Conservation (phyloP, 2,888 invertebrate species). For the Lasioglossum figueresi region DNA sequence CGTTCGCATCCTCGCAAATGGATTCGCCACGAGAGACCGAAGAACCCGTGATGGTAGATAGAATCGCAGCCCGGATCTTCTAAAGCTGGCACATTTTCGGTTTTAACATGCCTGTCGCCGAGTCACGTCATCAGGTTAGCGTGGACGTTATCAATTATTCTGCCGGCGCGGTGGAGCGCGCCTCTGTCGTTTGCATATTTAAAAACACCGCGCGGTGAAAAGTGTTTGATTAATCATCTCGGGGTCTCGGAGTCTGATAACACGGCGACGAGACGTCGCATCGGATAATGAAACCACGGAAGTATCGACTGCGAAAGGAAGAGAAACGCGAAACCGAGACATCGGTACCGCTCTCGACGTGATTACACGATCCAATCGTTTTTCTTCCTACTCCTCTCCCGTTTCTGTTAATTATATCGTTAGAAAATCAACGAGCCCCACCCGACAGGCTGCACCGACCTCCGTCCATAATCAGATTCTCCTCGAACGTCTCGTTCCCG, state of each 20-base stretch:
- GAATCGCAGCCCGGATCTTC: not conserved
- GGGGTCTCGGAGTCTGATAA: slow-evolving; percentile 6
- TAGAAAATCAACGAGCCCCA: slow-evolving; percentile 56
- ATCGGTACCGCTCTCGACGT: not conserved
- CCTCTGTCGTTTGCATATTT: slow-evolving; percentile 27
- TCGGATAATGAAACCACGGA: slow-evolving; percentile 34
- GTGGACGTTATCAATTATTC: slow-evolving; percentile 34
- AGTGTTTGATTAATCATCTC: slow-evolving; percentile 27
- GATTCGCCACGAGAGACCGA: not conserved
- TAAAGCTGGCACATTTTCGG: not conserved
- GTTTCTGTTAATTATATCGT: slow-evolving; percentile 63
- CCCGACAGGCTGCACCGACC: not conserved
- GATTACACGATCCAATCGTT: not conserved
- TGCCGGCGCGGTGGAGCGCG: not conserved
- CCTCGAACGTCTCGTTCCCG: slow-evolving; percentile 14
- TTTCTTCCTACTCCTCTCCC: not conserved
- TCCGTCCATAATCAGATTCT: slow-evolving; percentile 21
- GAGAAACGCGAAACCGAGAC: slow-evolving; percentile 4
- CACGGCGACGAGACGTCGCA: not conserved
- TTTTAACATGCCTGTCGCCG: not conserved
- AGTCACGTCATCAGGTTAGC: not conserved
- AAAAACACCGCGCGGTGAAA: not conserved
- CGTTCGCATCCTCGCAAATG: not conserved
- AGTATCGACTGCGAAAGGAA: slow-evolving; percentile 28
- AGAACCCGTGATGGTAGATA: not conserved